Conservation (phyloP, 64 coral and sea anemone genomes). For the Cladopsammia gracilis region DNA sequence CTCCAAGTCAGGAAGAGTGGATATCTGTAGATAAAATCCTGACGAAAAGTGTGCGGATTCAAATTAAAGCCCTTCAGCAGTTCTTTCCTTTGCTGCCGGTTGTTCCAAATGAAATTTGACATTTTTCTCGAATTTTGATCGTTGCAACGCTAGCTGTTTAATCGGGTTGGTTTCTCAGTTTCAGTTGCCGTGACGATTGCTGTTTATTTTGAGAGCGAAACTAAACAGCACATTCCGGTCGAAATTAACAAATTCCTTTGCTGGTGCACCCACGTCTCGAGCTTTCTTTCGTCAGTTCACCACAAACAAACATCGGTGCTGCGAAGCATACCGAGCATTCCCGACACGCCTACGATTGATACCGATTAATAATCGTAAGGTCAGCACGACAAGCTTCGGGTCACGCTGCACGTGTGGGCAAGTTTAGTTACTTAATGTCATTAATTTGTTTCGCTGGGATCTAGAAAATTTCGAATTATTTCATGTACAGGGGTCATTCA, state of each 20-base stretch:
- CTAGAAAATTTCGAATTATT: background rate
- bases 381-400: background rate
- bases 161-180: too few relatives aligned
- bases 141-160: too few relatives aligned
- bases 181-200: too few relatives aligned
- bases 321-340: conserved; percentile 27
- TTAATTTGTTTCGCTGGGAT: background rate
- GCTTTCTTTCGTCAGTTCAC: background rate
- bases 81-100: too few relatives aligned
- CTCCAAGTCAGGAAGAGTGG: too few relatives aligned
- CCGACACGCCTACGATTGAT: conserved; percentile 22
- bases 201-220: too few relatives aligned
- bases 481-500: too few relatives aligned
- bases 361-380: conserved; percentile 4
- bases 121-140: too few relatives aligned
- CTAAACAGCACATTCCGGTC: background rate
- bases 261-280: conserved; percentile 7
- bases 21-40: too few relatives aligned
- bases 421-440: background rate
- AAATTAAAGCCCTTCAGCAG: too few relatives aligned
- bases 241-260: conserved; percentile 3
- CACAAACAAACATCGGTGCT: conserved; percentile 20
- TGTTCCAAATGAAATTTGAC: too few relatives aligned
- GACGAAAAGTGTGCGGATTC: too few relatives aligned
- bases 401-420: background rate